Base-by-base conservation (phyloP, 2,797 vertebrate genomes). In the Typhlichthys subterraneus region DNA sequence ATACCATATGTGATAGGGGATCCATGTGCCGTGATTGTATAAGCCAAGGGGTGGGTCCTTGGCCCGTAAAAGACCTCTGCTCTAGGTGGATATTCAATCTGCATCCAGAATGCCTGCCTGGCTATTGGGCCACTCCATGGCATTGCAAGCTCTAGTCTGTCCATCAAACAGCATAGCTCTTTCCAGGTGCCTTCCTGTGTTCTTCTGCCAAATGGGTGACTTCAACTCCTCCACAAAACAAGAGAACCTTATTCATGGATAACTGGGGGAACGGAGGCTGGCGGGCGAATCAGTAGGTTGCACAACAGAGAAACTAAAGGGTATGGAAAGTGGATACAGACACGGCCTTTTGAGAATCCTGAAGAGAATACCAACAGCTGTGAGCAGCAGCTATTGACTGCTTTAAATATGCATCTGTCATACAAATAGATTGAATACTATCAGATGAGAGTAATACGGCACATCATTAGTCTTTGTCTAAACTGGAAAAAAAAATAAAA, bases 121-220 rank as follows among this genome's bases (percentile, higher is more conserved):
- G 67, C 72, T 55, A 15, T 64, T 63, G 53, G 65, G 69, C 76
- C 52, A 59, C 65, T 63, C 70, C 78, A 0, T 29, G 23, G 23
- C 23, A 29, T 29, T 29, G 23, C 23, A 29, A 29, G 23, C 67
- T 79, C 69, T 80, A 81, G 74, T 79, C 81, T 80, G 80, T 84
- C 87, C 78, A 79, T 88, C 74, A 80, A 73, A 83, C 59, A 29
- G 70, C 74, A 79, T 82, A 86, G 81, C 76, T 83, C 57, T 62
- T 33, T 80, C 81, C 86, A 88, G 85, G 84, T 85, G 87, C 79
- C 81, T 79, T 66, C 63, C 75, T 79, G 69, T 84, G 77, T 69
- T 82, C 60, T 52, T 45, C 14, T 73, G 82, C 85, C 85, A 87
- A 67, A 29, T 49, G 15, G 50, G 70, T 89, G 88, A 87, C 81